These are phyloP conservation scores for Drosophila macrothrix DNA, from an alignment of 2,888 invertebrate genomes.

Conservation along the genomic window DNA sequence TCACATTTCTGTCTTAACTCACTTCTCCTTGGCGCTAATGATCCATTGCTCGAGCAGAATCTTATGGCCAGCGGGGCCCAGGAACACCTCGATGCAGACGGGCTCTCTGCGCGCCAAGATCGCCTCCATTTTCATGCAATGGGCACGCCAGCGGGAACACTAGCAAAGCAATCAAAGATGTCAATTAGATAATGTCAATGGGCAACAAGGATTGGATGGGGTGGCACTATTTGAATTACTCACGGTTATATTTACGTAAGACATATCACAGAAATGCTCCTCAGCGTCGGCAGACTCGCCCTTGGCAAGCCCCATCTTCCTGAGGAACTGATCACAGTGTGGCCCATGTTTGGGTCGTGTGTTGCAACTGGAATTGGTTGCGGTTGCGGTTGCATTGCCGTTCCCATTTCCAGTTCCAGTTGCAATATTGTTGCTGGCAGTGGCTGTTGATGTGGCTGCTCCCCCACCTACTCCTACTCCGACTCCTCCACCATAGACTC, in stretches of 20 bases:
- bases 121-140: slow-evolving; percentile 84
- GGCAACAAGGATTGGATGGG: not conserved
- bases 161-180: slow-evolving; percentile 20
- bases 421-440: slow-evolving; percentile 43
- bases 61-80: slow-evolving; percentile 84
- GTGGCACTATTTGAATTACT: slow-evolving; percentile 43
- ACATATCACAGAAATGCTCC: slow-evolving; percentile 85
- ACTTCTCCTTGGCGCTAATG: slow-evolving; percentile 84
- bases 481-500: slow-evolving; percentile 11
- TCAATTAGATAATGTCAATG: not conserved
- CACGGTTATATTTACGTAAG: slow-evolving; percentile 85
- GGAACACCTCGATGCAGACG: slow-evolving; percentile 85
- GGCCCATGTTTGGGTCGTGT: slow-evolving; percentile 84
- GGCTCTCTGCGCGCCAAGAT: slow-evolving; percentile 83
- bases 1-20: slow-evolving; percentile 40
- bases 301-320: slow-evolving; percentile 85
- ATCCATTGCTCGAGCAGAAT: slow-evolving; percentile 85
- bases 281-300: slow-evolving; percentile 83
- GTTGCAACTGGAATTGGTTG: slow-evolving; percentile 48
- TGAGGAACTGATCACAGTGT: slow-evolving; percentile 85
- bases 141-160: slow-evolving; percentile 85
- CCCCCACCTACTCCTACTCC: slow-evolving; percentile 16
- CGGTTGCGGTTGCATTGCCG: not conserved
- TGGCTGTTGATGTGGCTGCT: slow-evolving; percentile 47
- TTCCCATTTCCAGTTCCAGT: slow-evolving; percentile 6